Conservation (phyloP, 2,797 vertebrate genomes). For the Poecilia gillii region DNA sequence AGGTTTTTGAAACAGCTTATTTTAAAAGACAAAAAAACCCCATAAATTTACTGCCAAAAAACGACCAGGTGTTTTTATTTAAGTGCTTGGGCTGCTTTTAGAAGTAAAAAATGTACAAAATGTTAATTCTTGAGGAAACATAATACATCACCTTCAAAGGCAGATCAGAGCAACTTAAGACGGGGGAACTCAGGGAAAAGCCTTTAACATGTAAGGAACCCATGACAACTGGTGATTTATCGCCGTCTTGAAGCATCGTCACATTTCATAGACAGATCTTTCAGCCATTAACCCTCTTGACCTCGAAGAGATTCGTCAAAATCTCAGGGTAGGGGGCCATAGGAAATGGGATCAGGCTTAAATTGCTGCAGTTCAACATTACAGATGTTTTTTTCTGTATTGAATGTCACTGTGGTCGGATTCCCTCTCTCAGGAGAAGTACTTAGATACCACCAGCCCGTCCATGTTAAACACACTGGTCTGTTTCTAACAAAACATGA, state of each 20-base stretch:
- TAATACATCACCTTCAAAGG: no score
- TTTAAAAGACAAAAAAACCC: no score
- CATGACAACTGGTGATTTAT: neutral
- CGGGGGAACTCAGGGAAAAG: neutral
- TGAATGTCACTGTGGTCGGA: slow-evolving; percentile 29
- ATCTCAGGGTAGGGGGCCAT: neutral
- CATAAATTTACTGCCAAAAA: no score
- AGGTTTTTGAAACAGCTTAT: no score
- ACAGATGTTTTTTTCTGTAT: slow-evolving; percentile 47
- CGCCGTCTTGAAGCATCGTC: neutral
- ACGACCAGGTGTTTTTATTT: no score
- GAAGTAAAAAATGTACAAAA: no score
- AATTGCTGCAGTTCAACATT: slow-evolving; percentile 9
- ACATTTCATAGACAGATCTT: neutral
- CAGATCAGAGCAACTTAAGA: neutral
- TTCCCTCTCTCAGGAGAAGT: slow-evolving; percentile 24
- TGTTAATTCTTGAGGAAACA: no score
- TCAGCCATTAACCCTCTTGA: neutral
- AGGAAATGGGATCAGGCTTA: slow-evolving; percentile 8
- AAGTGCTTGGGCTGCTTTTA: no score
- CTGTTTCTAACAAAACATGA: slow-evolving; percentile 21
- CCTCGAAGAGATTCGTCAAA: neutral
- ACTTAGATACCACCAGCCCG: slow-evolving; percentile 6
- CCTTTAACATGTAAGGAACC: neutral
- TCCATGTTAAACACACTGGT: slow-evolving; percentile 12